These are phyloP conservation scores for Rhea americana DNA, from an alignment of 2,113 vertebrate genomes.

Conservation along the genomic window DNA sequence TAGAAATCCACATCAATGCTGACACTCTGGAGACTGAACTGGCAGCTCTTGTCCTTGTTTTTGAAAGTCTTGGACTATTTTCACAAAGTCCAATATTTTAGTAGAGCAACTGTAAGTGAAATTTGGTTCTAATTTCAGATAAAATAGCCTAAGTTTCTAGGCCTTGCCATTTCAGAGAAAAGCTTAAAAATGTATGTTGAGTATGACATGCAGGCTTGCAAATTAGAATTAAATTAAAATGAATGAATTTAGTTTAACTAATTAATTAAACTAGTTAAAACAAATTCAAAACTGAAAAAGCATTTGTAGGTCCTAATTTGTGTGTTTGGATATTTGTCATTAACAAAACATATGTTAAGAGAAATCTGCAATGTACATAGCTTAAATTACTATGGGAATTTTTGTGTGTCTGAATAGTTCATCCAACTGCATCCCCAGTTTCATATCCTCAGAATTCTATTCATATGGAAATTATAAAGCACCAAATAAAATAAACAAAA, in stretches of 20 bases:
- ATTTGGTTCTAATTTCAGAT: neutral
- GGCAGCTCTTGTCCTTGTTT: neutral
- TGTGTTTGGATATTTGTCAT: neutral
- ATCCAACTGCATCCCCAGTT: neutral
- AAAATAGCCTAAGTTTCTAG: neutral
- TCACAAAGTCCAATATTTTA: neutral
- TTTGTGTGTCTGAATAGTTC: neutral
- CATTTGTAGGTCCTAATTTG: neutral
- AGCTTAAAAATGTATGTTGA: neutral
- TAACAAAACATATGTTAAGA: neutral
- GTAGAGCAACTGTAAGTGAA: neutral
- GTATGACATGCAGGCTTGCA: neutral
- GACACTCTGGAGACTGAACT: neutral
- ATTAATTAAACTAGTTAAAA: neutral
- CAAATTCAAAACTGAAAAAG: neutral
- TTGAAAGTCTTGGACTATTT: neutral
- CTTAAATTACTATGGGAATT: neutral
- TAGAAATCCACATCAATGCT: neutral
- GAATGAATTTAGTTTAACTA: neutral
- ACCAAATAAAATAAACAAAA: neutral
- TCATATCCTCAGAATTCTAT: neutral
- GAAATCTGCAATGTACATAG: neutral
- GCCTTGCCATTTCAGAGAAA: neutral
- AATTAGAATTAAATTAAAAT: neutral
- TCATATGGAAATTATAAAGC: neutral